phyloP scores from a whole-genome alignment of 2,113 vertebrate species.

The Bettongia penicillata region DNA sequence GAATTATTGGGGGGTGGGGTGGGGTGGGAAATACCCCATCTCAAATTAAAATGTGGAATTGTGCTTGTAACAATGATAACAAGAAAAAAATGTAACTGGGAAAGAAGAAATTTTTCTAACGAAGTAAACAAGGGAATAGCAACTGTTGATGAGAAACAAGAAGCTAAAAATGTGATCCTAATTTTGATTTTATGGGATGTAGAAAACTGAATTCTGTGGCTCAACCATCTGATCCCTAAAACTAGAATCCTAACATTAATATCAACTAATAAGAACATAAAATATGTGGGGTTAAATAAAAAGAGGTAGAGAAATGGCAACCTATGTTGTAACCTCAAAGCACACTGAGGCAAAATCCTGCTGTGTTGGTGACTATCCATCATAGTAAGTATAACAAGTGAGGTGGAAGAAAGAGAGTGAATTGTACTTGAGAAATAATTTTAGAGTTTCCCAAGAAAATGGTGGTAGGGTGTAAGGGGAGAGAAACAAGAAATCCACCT shows the following conservation, averaged over 20 bases:
- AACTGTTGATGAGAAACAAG: conserved; percentile 44
- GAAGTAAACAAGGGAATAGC: background rate
- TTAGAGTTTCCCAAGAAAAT: background rate
- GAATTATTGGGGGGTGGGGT: background rate
- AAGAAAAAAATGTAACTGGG: background rate
- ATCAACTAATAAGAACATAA: conserved; percentile 5
- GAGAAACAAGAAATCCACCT: conserved; percentile 9
- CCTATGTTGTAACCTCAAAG: background rate
- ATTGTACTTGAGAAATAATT: conserved; percentile 13
- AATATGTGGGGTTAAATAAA: background rate
- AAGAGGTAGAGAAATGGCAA: background rate
- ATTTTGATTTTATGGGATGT: conserved; percentile 48
- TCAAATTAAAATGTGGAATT: background rate
- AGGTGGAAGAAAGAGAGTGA: background rate
- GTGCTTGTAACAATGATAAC: conserved; percentile 12
- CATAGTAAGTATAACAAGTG: conserved; percentile 23
- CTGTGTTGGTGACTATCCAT: background rate
- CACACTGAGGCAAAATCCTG: background rate
- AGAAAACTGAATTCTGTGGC: conserved; percentile 32
- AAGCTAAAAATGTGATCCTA: conserved; percentile 9
- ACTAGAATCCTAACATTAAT: background rate
- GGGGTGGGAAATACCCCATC: background rate
- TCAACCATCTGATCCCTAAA: conserved; percentile 38
- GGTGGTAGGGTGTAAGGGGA: background rate
- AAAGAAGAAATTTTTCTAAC: background rate